Evolutionary conservation across 2,888 invertebrate species (phyloP).

Genomic region (Epistrophe grossulariae): DNA sequence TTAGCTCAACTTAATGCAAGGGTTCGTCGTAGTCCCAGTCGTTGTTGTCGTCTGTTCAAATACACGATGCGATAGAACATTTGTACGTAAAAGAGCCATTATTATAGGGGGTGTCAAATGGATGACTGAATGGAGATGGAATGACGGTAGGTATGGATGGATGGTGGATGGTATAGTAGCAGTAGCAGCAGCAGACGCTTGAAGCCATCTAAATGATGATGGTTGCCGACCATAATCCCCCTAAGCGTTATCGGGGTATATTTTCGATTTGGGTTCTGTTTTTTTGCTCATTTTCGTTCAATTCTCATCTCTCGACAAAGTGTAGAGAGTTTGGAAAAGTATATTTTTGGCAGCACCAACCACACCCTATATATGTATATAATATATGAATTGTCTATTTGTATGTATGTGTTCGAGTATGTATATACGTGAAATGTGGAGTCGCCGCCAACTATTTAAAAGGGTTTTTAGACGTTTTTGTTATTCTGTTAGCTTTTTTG

Average conservation of each 20-base stretch:
- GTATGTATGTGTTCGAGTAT: conserved; percentile 16
- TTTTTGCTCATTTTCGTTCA: conserved; percentile 31
- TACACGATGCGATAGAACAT: conserved; percentile 3
- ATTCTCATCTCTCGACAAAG: conserved; percentile 19
- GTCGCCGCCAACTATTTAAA: conserved; percentile 9
- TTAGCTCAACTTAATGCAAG: conserved; percentile 62
- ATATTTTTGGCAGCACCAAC: conserved; percentile 65
- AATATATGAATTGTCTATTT: conserved; percentile 38
- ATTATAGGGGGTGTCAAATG: conserved; percentile 54
- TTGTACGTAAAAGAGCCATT: conserved; percentile 29
- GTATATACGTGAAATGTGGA: background rate
- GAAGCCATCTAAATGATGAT: conserved; percentile 74
- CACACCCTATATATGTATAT: conserved; percentile 51
- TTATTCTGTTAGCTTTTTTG: conserved; percentile 24
- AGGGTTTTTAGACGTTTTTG: conserved; percentile 52
- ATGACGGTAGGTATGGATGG: conserved; percentile 3
- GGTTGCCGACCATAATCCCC: conserved; percentile 68
- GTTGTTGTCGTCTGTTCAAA: conserved; percentile 18
- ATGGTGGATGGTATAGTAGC: conserved; percentile 18
- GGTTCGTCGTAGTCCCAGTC: conserved; percentile 17
- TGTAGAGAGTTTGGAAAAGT: conserved; percentile 8
- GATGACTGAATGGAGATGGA: conserved; percentile 14
- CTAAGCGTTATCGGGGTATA: conserved; percentile 57
- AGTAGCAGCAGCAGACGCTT: conserved; percentile 52
- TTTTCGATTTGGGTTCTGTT: conserved; percentile 17